phyloP scores from a whole-genome alignment of 2,888 invertebrate genomes.

The Drosophila cracens region DNA sequence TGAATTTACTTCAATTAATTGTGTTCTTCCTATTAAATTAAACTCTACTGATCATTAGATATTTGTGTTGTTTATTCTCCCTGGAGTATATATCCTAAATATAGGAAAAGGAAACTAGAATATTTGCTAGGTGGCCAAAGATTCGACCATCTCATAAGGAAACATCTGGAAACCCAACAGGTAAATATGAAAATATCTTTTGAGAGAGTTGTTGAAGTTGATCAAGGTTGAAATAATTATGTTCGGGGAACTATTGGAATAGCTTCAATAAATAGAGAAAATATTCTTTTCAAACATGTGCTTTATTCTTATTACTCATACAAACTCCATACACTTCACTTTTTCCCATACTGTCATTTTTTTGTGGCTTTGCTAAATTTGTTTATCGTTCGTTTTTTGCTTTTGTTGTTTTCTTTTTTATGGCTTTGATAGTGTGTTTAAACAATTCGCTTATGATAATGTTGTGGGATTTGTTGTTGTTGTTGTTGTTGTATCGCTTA shows the following conservation, averaged over 20 bases:
- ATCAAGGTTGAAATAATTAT: not conserved
- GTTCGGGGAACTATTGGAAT: not conserved
- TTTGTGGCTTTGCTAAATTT: slow-evolving; percentile 64
- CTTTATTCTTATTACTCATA: slow-evolving; percentile 83
- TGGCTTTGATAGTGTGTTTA: slow-evolving; percentile 70
- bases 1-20: not conserved
- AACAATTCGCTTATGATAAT: slow-evolving; percentile 65
- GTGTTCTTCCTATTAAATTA: not conserved
- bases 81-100: not conserved
- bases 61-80: no score
- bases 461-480: slow-evolving; percentile 54
- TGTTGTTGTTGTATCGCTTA: slow-evolving; percentile 50
- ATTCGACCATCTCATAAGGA: not conserved
- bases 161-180: not conserved
- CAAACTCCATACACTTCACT: slow-evolving; percentile 66
- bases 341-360: slow-evolving; percentile 56
- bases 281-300: slow-evolving; percentile 83
- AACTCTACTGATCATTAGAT: no score
- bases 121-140: no score
- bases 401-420: slow-evolving; percentile 16
- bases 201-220: not conserved
- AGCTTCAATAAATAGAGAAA: not conserved
- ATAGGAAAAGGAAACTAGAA: not conserved
- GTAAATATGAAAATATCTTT: not conserved
- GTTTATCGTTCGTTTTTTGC: slow-evolving; percentile 48